Evolutionary conservation across 23 tunicate genomes (phyloP).

Genomic region (Phallusia fumigata): DNA sequence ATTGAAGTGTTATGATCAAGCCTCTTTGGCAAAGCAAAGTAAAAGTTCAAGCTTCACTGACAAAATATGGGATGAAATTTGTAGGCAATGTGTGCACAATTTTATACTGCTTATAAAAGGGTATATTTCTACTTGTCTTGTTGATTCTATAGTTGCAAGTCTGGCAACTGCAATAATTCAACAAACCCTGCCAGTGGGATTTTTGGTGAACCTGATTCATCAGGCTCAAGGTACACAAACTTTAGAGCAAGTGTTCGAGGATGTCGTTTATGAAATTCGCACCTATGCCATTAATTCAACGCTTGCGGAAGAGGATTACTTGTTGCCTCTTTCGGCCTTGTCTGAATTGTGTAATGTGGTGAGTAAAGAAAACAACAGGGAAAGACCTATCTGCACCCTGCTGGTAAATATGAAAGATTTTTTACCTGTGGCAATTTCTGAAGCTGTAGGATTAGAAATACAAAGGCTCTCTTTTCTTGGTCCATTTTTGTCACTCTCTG

Average conservation of each 20-base stretch:
- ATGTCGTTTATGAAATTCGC: conserved; percentile 37
- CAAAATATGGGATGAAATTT: conserved; percentile 33
- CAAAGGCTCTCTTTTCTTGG: conserved; percentile 67
- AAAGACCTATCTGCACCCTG: conserved; percentile 57
- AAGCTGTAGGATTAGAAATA: conserved; percentile 60
- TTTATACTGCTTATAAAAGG: conserved; percentile 27
- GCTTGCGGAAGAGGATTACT: conserved; percentile 42
- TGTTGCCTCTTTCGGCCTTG: conserved; percentile 30
- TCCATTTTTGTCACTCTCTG: conserved; percentile 78
- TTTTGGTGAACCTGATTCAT: conserved; percentile 27
- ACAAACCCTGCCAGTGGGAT: conserved; percentile 30
- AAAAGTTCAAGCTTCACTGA: background rate
- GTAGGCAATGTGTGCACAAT: conserved; percentile 28
- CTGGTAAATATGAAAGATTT: conserved; percentile 34
- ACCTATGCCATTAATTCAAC: conserved; percentile 41
- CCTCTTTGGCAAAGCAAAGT: background rate
- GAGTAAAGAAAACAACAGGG: conserved; percentile 31
- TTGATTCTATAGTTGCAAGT: background rate
- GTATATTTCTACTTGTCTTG: background rate
- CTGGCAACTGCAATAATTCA: conserved; percentile 9
- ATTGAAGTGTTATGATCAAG: background rate
- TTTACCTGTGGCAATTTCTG: conserved; percentile 50
- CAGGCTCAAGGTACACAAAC: background rate
- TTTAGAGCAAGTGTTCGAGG: conserved; percentile 17
- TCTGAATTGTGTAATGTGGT: conserved; percentile 54